Conservation (phyloP, 2,888 invertebrate species). For the Cerastis rubricosa region DNA sequence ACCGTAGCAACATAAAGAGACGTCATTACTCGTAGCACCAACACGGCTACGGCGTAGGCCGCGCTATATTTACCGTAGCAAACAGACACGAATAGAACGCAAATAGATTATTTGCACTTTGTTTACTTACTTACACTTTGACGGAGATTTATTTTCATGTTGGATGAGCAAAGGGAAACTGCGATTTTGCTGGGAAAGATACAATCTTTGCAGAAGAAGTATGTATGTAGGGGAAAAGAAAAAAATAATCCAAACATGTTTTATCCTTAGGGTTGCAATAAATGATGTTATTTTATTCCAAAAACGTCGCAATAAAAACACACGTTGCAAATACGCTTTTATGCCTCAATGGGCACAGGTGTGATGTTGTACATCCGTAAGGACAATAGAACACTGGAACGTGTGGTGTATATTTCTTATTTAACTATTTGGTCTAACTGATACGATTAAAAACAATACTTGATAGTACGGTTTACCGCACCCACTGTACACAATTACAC, state of each 20-base stretch:
- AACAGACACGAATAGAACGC: slow-evolving; percentile 47
- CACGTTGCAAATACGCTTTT: not conserved
- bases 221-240: slow-evolving; percentile 1
- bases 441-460: not conserved
- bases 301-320: slow-evolving; percentile 1
- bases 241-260: slow-evolving; percentile 18
- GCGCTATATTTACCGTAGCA: slow-evolving; percentile 43
- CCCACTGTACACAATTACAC: not conserved
- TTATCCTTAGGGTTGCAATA: slow-evolving; percentile 13
- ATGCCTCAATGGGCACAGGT: slow-evolving; percentile 1
- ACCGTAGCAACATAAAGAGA: slow-evolving; percentile 16
- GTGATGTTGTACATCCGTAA: not conserved
- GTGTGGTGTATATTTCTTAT: not conserved
- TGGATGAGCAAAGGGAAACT: slow-evolving; percentile 18
- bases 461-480: not conserved
- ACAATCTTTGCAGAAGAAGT: slow-evolving; percentile 35
- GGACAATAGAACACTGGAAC: not conserved
- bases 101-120: slow-evolving; percentile 63
- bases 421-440: not conserved
- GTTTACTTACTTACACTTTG: slow-evolving; percentile 50
- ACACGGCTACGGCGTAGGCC: slow-evolving; percentile 61
- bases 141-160: slow-evolving; percentile 43
- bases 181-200: slow-evolving; percentile 22
- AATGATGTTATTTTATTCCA: slow-evolving; percentile 13
- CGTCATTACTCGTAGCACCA: slow-evolving; percentile 58